A percentile compares a stretch with the other conserved stretches of the same genome.
Evolutionary conservation across 2,888 invertebrate genomes (phyloP).

Genomic region (Euzophera pinguis): DNA sequence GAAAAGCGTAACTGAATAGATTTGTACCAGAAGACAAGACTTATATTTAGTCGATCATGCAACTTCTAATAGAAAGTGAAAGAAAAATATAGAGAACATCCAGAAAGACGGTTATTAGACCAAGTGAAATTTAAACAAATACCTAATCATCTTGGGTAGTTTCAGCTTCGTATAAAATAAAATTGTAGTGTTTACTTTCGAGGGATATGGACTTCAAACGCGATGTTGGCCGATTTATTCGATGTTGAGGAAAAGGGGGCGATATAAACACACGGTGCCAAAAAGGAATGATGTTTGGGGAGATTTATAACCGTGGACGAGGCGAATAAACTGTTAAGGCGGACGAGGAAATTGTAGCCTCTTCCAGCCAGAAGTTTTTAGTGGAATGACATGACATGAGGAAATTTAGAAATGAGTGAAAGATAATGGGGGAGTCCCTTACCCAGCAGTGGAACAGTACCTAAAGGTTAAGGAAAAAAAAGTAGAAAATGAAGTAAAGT

Average conservation of each 20-base stretch:
- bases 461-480: too few relatives aligned
- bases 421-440: too few relatives aligned
- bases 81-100: too few relatives aligned
- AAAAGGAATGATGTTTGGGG: constrained; percentile 5
- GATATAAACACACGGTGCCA: constrained; percentile 7
- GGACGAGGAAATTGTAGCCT: neutral
- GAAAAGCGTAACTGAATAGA: too few relatives aligned
- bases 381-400: too few relatives aligned
- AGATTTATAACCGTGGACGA: constrained; percentile 5
- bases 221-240: constrained; percentile 5
- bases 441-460: too few relatives aligned
- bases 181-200: neutral
- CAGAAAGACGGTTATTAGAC: neutral
- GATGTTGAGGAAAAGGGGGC: neutral
- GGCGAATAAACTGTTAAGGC: constrained; percentile 2
- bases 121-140: neutral
- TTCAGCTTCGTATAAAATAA: too few relatives aligned
- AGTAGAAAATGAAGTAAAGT: neutral
- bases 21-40: too few relatives aligned
- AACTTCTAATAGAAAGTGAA: too few relatives aligned
- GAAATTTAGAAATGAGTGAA: too few relatives aligned
- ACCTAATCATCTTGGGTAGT: neutral
- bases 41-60: too few relatives aligned
- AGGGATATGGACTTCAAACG: neutral
- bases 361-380: too few relatives aligned